These are phyloP conservation scores for Odontophorus gujanensis DNA, from an alignment of 2,113 vertebrate genomes.

Conservation along the genomic window DNA sequence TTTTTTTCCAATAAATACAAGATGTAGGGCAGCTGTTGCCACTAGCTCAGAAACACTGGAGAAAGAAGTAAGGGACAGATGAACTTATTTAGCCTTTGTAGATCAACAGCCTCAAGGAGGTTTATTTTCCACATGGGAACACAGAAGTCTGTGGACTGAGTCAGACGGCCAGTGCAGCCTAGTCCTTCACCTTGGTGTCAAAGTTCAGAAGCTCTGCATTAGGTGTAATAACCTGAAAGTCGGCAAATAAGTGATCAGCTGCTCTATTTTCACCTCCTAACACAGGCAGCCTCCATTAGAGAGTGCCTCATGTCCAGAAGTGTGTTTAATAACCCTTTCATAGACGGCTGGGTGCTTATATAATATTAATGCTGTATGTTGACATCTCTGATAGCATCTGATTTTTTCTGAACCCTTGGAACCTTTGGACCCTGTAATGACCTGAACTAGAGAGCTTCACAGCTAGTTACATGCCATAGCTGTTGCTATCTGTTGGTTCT, in stretches of 20 bases:
- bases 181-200: neutral
- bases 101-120: neutral
- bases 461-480: neutral
- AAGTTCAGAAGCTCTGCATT: neutral
- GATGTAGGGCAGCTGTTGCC: neutral
- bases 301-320: neutral
- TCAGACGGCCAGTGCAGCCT: neutral
- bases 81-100: neutral
- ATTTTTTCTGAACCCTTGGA: neutral
- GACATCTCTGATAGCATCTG: fast-evolving
- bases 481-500: neutral
- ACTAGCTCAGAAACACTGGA: neutral
- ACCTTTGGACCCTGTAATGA: neutral
- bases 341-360: neutral
- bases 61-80: neutral
- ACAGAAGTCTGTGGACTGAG: neutral
- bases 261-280: neutral
- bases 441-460: neutral
- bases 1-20: neutral
- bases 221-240: neutral
- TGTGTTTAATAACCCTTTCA: neutral
- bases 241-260: neutral
- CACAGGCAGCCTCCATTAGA: neutral
- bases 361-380: neutral
- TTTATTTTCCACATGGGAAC: neutral